Evolutionary conservation across 2,797 vertebrate genomes (phyloP).

Genomic region (Peromyscus nudipes): DNA sequence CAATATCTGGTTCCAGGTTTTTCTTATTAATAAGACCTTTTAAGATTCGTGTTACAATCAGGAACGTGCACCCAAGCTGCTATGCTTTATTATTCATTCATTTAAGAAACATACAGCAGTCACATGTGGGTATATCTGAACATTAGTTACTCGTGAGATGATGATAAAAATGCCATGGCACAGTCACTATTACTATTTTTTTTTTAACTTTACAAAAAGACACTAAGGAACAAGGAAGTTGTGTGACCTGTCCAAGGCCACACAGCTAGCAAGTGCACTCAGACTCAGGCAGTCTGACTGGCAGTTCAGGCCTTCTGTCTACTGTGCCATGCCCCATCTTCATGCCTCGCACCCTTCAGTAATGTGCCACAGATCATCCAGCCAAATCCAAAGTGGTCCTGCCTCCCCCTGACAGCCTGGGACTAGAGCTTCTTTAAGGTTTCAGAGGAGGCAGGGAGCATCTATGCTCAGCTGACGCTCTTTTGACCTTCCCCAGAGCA

Average conservation of each 20-base stretch:
- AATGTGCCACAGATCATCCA: not conserved
- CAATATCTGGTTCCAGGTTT: no score
- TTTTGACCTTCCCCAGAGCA: slow-evolving; percentile 58
- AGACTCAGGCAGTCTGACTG: not conserved
- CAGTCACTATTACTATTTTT: not conserved
- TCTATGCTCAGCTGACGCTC: not conserved
- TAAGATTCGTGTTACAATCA: no score
- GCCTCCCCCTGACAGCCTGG: not conserved
- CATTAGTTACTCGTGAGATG: not conserved
- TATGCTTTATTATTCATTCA: not conserved
- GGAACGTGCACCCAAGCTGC: not conserved
- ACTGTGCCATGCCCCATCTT: not conserved
- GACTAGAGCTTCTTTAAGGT: not conserved
- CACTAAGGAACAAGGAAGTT: not conserved
- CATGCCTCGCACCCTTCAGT: not conserved
- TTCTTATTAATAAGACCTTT: no score
- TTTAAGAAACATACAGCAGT: not conserved
- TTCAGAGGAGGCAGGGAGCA: not conserved
- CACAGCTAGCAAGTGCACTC: not conserved
- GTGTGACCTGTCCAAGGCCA: not conserved
- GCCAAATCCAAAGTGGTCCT: not conserved
- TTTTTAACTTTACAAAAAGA: not conserved
- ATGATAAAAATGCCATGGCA: not conserved
- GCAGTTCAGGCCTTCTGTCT: not conserved
- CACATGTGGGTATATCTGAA: not conserved